phyloP scores from a whole-genome alignment of 2,113 vertebrate genomes.

The Lanius collurio region DNA sequence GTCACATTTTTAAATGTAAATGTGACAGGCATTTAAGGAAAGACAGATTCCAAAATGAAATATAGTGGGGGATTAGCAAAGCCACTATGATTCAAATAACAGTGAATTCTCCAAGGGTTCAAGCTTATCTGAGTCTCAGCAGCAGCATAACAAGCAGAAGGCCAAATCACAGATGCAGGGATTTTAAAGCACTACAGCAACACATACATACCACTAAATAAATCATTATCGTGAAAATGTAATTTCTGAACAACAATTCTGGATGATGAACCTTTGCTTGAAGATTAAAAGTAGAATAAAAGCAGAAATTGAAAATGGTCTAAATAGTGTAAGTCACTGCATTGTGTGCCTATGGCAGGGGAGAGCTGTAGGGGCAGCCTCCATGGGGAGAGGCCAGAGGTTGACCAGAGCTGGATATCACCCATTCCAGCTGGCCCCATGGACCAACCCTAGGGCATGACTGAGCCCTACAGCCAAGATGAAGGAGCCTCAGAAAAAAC shows the following conservation, averaged over 20 bases:
- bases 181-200: slow-evolving; percentile 12
- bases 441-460: background rate
- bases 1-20: slow-evolving; percentile 46
- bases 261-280: background rate
- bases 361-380: background rate
- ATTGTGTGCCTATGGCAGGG: background rate
- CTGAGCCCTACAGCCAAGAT: background rate
- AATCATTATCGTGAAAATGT: background rate
- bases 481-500: background rate
- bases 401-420: background rate
- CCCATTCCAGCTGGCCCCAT: background rate
- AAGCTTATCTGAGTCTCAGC: slow-evolving; percentile 51
- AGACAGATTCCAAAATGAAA: slow-evolving; percentile 40
- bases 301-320: background rate
- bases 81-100: slow-evolving; percentile 30
- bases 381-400: background rate
- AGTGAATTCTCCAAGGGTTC: slow-evolving; percentile 46
- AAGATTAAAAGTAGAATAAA: background rate
- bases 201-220: background rate
- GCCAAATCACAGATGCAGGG: slow-evolving; percentile 1
- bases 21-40: slow-evolving; percentile 29
- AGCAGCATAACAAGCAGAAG: slow-evolving; percentile 33
- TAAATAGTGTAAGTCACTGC: background rate
- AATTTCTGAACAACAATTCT: background rate
- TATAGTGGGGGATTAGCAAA: slow-evolving; percentile 22